A percentile compares a stretch with the other conserved stretches of the same genome.
Evolutionary conservation across 92 coral and sea anemone genomes (phyloP).

Genomic region (Epizoanthus fatuus): DNA sequence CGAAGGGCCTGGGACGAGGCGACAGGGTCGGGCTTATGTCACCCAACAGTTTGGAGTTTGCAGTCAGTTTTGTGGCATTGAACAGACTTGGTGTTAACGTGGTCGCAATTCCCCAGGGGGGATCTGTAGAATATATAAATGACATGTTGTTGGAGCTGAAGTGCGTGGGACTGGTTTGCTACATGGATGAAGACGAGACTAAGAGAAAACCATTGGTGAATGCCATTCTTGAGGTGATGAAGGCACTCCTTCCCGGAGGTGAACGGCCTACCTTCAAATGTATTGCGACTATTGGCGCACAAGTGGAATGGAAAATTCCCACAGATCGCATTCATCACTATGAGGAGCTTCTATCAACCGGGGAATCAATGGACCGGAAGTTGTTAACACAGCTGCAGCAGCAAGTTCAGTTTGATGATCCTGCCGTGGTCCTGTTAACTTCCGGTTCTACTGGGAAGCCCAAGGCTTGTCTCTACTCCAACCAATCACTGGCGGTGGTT

Average conservation of each 20-base stretch:
- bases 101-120: constrained; percentile 4
- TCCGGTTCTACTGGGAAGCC: constrained; percentile 27
- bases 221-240: background rate
- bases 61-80: constrained; percentile 55
- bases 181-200: constrained; percentile 13
- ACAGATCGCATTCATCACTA: background rate
- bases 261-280: background rate
- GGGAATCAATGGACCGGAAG: background rate
- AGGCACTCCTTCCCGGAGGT: too few species aligned
- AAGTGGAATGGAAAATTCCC: background rate
- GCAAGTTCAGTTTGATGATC: constrained; percentile 34
- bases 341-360: constrained; percentile 7
- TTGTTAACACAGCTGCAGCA: background rate
- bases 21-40: constrained; percentile 52
- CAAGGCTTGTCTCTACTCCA: constrained; percentile 1
- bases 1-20: constrained; percentile 58
- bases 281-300: constrained; percentile 6
- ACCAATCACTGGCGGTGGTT: constrained; percentile 20
- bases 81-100: constrained; percentile 58
- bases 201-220: constrained; percentile 6
- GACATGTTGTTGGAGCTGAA: background rate
- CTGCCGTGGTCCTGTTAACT: constrained; percentile 2
- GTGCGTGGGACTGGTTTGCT: constrained; percentile 21
- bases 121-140: background rate
- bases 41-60: constrained; percentile 53